Evolutionary conservation across 1,140 invertebrate species (phyloP).

Genomic region (Trichonephila inaurata): DNA sequence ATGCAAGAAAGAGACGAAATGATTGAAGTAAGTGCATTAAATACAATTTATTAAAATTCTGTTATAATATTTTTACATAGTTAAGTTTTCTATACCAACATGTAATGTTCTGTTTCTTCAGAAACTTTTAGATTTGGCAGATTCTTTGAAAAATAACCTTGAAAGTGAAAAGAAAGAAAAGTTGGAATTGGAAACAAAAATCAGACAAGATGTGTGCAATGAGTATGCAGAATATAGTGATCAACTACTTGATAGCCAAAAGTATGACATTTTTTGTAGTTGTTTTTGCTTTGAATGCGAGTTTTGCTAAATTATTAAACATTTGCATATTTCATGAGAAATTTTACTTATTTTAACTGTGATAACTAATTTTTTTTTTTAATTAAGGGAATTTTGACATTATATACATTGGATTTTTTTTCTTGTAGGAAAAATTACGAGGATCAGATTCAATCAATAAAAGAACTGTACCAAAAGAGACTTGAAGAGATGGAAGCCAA

Average conservation of each 20-base stretch:
- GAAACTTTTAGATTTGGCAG: conserved; percentile 64
- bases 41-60: neutral
- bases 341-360: too few relatives aligned
- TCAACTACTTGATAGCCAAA: conserved; percentile 43
- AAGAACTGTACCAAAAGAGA: neutral
- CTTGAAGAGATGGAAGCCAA: neutral
- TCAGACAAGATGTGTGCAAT: conserved; percentile 52
- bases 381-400: neutral
- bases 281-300: neutral
- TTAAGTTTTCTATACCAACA: neutral
- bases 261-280: conserved; percentile 3
- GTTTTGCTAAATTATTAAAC: too few relatives aligned
- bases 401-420: neutral
- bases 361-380: too few relatives aligned
- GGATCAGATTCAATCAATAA: neutral
- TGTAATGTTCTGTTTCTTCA: conserved; percentile 12
- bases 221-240: conserved; percentile 67
- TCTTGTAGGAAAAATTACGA: conserved; percentile 2
- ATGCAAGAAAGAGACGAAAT: conserved; percentile 54
- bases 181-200: conserved; percentile 34
- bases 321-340: too few relatives aligned
- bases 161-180: conserved; percentile 56
- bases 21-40: conserved; percentile 29
- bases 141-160: conserved; percentile 42
- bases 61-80: neutral